Evolutionary conservation across 2,113 vertebrate species (phyloP).

Genomic region (Grammomys surdaster): DNA sequence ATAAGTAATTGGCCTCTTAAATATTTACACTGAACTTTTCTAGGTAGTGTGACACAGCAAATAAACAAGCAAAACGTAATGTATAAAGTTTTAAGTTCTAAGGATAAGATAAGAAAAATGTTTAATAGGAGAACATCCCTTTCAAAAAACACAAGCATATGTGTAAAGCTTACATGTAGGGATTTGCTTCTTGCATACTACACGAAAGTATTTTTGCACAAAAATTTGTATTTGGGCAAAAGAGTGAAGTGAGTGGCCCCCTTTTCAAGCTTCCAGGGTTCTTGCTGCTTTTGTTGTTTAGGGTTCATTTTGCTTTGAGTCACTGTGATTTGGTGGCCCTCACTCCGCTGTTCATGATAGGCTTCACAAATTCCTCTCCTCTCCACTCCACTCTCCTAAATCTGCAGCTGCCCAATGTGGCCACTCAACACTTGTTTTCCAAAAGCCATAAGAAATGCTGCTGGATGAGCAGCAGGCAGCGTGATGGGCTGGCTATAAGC

Average conservation of each 20-base stretch:
- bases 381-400: background rate
- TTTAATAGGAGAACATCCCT: background rate
- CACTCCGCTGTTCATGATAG: background rate
- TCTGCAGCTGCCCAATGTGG: background rate
- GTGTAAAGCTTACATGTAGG: background rate
- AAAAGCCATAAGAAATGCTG: background rate
- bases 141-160: background rate
- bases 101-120: background rate
- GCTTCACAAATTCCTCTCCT: background rate
- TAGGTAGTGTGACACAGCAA: background rate
- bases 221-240: background rate
- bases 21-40: background rate
- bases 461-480: background rate
- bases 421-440: background rate
- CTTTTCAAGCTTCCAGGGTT: background rate
- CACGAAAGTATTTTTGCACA: background rate
- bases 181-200: background rate
- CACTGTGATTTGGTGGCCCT: background rate
- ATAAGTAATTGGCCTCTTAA: background rate
- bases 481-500: background rate
- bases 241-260: background rate
- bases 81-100: constrained; percentile 24
- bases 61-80: background rate
- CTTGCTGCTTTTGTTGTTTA: background rate
- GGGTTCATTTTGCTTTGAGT: background rate